Base-by-base conservation (phyloP, 2,888 invertebrate species). In the Drosophila acutilabella region DNA sequence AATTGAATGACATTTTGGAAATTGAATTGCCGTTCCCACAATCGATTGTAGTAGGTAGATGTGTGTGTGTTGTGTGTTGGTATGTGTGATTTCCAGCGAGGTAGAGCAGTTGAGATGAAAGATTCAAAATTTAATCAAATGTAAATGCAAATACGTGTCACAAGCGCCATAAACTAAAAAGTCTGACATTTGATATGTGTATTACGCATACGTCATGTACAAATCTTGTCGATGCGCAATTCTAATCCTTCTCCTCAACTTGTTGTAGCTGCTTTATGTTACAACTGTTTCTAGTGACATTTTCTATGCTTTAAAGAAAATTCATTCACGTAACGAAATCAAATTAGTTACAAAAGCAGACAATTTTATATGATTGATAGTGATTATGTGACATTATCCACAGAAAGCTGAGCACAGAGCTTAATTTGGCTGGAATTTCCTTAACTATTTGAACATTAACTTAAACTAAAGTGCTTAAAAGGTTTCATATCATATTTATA, bases 1-100 rank as follows among this genome's bases (percentile, higher is more conserved):
- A 88, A 89, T 81, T 71, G 78, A 89, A 89, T 77, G 76, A 76
- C 75, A 75, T 75, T 76, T 76, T 75, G 67, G 72, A 75, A 75
- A 75, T 75, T 76, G 72, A 75, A 76, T 75, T 75, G 72, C 76
- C 68, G 38, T 72, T 76, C 14, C 61, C 71, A 71, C 74, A 75
- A 74, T 59, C 57, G 74, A 50, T 61, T 65, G 44, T 68, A 53
- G 42, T 36, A 48, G 50, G 30, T 3, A 26, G 11, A 18, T 23
- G 10, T 48, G 41, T 40, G 48, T 10, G 11, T 16, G 18, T 16
- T 3, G 40, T 18, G 38, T 52, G 52, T 30, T 33, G 11, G 48
- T 11, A 26, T 20, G 33, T 52, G 42, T 16, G 47, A n/a, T 23
- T n/a, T 33, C 23, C 38, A 36, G 11, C 36, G 13, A 16, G 40